Evolutionary conservation across 2,113 vertebrate genomes (phyloP), one percentile per base, ranked within the genome.

Genomic region (Amphiprion ocellaris): DNA sequence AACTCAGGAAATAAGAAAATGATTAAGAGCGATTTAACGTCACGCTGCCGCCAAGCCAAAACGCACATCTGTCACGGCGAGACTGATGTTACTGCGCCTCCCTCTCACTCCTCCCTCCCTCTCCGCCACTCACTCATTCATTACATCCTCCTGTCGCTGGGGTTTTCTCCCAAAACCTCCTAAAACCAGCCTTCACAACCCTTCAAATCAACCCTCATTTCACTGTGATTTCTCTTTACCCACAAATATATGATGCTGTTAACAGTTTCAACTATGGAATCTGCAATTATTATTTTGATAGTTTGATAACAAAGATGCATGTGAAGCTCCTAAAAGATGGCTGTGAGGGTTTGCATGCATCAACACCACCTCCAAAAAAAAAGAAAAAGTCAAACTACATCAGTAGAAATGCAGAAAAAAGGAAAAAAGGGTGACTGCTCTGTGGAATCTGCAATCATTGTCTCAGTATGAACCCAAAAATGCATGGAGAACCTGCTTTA

Each of bases 1-100:
- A 91, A 53, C 77, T 85, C 87, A 79, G 91, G 91, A 93, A 91
- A 92, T 91, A 92, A 91, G 92, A 91, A 93, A 93, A 92, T 88
- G 86, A 94, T 94, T 86, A 92, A 90, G 88, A 92, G 89, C 83
- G 81, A 90, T 92, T 93, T 92, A 87, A 92, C 75, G 86, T 90
- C 86, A 86, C 21, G 52, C 79, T 52, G 58, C 81, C 65, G 53
- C 83, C 87, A 81, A 54, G 84, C 79, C 85, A 81, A 89, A 89
- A 91, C 33, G 84, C 66, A 83, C 86, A 92, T 90, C 89, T 86
- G 90, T 91, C 83, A 83, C 63, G n/a, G 71, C 5, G 44, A 90
- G 88, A 92, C 75, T 69, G 87, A 91, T 91, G 90, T 70, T 69
- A 60, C 89, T 41, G 80, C 87, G 53, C 83, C 87, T 63, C 84